Evolutionary conservation across 2,888 invertebrate genomes (phyloP), one percentile per base, ranked within the genome.

Genomic region (Plebejus melissa): DNA sequence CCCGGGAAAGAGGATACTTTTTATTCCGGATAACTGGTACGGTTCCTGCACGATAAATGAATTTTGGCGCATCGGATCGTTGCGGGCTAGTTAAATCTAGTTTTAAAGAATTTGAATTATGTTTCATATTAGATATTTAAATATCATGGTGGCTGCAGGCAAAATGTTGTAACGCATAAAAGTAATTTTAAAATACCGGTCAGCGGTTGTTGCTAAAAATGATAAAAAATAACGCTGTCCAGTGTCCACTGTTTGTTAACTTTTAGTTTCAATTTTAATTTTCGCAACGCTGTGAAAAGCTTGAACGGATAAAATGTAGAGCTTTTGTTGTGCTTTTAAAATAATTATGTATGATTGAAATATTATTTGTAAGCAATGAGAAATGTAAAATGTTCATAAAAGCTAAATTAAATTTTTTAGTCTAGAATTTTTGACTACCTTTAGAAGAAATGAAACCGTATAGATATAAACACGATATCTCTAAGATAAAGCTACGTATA

Each of bases 311-410:
- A 13, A 36, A 65, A 65, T 60, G 36, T 65, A 65, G 16, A 65
- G 32, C 65, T 65, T 65, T 65, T 36, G 65, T 65, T 65, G 32
- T 36, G 65, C 65, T 65, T 65, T 65, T 36, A 65, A 65, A 65
- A 36, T 13, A 32, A 65, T 13, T 4, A 65, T 36, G 65, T 65
- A 1, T 5, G 0, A 1, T 65, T 32, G 1, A 36, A 65, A 60
- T 54, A 13, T 54, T 7, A 13, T 54, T 54, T 54, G 54, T 13
- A 13, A 13, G 5, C 41, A 5, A 41, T 41, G 7, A 41, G 7
- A 41, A 41, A 41, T 41, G 41, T 41, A 6, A 41, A 41, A 41
- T 3, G 5, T 41, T 5, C 41, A 41, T 41, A 41, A 41, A 41
- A 41, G 41, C 41, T 41, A 41, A 41, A 41, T 3, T 41, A 41